Conservation (phyloP, 53 echinoderm and acorn worm genomes). For the Holothuria leucospilota region DNA sequence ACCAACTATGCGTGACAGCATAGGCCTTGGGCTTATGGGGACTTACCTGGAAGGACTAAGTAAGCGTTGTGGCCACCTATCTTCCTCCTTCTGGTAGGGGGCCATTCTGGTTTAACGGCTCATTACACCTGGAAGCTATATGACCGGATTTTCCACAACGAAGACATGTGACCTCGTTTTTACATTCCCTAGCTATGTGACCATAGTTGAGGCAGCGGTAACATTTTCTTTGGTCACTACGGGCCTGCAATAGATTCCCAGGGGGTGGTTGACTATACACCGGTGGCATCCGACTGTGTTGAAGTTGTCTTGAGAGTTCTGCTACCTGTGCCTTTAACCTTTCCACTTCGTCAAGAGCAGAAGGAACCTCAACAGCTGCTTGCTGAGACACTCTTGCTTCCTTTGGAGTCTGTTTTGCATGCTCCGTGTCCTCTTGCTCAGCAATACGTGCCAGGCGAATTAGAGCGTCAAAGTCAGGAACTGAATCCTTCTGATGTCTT, state of each 20-base stretch:
- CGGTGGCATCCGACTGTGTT: background rate
- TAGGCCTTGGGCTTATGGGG: background rate
- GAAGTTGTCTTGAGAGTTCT: background rate
- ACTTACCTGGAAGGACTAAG: background rate
- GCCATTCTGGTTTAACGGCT: slow-evolving; percentile 37
- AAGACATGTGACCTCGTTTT: background rate
- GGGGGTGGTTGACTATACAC: background rate
- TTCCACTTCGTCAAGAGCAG: background rate
- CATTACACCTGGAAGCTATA: no score
- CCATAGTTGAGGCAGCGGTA: background rate
- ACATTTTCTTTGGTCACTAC: background rate
- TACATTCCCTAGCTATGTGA: no score
- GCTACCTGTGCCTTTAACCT: background rate
- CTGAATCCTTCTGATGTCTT: slow-evolving; percentile 46
- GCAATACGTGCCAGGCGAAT: slow-evolving; percentile 30
- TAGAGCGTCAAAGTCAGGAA: slow-evolving; percentile 33
- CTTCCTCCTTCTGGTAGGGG: slow-evolving; percentile 37
- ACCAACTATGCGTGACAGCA: background rate
- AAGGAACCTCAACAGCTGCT: background rate
- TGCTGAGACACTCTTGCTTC: background rate
- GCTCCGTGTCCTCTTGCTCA: slow-evolving; percentile 49
- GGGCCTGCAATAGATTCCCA: background rate
- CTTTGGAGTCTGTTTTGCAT: slow-evolving; percentile 2
- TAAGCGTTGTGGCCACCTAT: background rate
- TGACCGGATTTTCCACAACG: background rate